phyloP scores from a whole-genome alignment of 2,888 invertebrate genomes.

The Dichetophora obliterata region DNA sequence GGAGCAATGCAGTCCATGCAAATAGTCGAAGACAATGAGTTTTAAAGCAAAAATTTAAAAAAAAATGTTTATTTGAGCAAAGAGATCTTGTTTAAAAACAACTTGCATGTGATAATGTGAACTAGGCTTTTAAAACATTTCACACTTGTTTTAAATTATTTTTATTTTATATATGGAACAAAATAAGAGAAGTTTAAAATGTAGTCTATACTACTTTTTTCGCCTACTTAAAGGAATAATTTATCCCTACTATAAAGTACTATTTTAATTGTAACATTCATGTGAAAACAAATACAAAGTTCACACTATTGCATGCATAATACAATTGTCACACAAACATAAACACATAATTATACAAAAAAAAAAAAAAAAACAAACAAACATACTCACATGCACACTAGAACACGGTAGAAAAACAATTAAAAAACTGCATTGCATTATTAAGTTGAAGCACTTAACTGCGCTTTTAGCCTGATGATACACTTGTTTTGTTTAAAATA shows the following conservation, averaged over 20 bases:
- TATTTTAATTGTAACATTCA: not conserved
- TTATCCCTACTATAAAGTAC: not conserved
- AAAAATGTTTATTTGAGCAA: not conserved
- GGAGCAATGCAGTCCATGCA: conserved; percentile 19
- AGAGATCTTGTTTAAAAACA: too few relatives aligned
- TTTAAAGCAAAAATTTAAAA: not conserved
- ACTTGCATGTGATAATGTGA: too few relatives aligned
- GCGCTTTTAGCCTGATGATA: too few relatives aligned
- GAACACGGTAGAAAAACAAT: too few relatives aligned
- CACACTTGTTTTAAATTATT: not conserved
- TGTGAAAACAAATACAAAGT: not conserved
- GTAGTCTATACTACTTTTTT: too few relatives aligned
- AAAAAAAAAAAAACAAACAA: too few relatives aligned
- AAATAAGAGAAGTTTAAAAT: too few relatives aligned
- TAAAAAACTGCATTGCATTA: too few relatives aligned
- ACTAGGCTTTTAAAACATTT: too few relatives aligned
- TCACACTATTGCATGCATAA: not conserved
- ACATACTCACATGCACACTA: not conserved
- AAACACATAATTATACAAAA: not conserved
- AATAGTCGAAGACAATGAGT: conserved; percentile 34
- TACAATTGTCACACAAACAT: not conserved
- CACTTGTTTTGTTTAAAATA: too few relatives aligned
- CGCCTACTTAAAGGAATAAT: too few relatives aligned
- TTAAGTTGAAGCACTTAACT: too few relatives aligned
- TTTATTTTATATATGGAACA: not conserved